A percentile compares a stretch with the other conserved stretches of the same genome.
These are phyloP conservation scores for Prunella himalayana DNA, from an alignment of 2,113 vertebrate genomes.

Conservation along the genomic window DNA sequence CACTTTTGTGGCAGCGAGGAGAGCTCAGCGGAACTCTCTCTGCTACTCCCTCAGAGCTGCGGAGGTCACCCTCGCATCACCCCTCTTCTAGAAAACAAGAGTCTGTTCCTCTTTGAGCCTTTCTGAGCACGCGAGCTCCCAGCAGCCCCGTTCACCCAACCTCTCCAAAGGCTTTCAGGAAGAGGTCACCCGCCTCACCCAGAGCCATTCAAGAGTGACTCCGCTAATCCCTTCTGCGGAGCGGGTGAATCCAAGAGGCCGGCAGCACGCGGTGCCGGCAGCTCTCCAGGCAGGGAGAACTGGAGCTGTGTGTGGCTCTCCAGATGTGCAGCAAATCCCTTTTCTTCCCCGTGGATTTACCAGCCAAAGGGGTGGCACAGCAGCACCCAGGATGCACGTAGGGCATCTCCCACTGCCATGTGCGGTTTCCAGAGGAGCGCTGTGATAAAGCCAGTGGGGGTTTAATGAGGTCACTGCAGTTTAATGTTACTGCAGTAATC, in stretches of 20 bases:
- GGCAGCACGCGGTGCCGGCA: rapidly evolving
- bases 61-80: background rate
- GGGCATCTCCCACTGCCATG: rapidly evolving
- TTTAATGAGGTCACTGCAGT: conserved; percentile 54
- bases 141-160: background rate
- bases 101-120: conserved; percentile 8
- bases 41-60: background rate
- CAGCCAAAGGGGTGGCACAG: background rate
- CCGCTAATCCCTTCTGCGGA: background rate
- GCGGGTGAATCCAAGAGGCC: background rate
- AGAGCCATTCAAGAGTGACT: background rate
- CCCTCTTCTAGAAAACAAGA: background rate
- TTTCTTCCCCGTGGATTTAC: background rate
- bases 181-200: background rate
- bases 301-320: background rate
- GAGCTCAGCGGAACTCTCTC: background rate
- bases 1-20: rapidly evolving
- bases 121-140: background rate
- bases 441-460: background rate
- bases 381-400: rapidly evolving
- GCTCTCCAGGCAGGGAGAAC: background rate
- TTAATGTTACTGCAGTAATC: conserved; percentile 49
- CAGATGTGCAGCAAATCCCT: background rate
- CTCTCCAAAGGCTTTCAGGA: background rate
- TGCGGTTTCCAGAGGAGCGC: rapidly evolving